phyloP scores from a whole-genome alignment of 30 jellyfish, hydroid and myxozoan genomes.

The Cassiopea xamachana region DNA sequence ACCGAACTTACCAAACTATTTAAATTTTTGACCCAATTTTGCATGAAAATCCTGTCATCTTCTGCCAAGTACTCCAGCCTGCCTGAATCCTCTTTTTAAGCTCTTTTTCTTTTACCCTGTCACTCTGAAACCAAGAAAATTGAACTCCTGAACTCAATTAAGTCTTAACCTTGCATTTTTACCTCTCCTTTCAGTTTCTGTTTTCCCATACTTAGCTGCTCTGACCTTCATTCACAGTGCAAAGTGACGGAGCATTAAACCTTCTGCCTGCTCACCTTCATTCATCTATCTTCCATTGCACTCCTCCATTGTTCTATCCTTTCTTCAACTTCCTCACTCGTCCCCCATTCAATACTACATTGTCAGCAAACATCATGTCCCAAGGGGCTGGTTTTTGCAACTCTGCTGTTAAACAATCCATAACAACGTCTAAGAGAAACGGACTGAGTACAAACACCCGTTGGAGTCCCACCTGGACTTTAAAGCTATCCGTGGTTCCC shows the following conservation, averaged over 20 bases:
- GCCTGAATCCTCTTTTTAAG: neutral
- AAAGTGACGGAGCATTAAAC: too few relatives aligned
- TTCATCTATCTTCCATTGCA: constrained; percentile 23
- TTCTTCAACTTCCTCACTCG: neutral
- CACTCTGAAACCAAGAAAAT: neutral
- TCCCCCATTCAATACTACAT: neutral
- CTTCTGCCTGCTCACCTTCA: constrained; percentile 2
- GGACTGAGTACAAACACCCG: constrained; percentile 22
- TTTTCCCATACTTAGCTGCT: neutral
- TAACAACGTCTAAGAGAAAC: constrained; percentile 14
- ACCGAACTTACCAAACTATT: neutral
- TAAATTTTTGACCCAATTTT: too few relatives aligned
- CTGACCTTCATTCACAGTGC: neutral
- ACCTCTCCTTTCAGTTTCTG: neutral
- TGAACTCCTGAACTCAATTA: neutral
- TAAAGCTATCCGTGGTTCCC: neutral
- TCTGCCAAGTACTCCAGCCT: constrained; percentile 6
- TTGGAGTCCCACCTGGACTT: constrained; percentile 14
- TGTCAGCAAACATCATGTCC: constrained; percentile 27
- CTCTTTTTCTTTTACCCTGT: neutral
- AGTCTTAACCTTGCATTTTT: neutral
- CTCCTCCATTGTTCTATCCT: constrained; percentile 3
- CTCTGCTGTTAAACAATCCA: neutral
- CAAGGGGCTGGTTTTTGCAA: constrained; percentile 9
- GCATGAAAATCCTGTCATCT: constrained; percentile 1